A percentile compares a stretch with the other conserved stretches of the same genome.
These are phyloP conservation scores for Ibycter americanus DNA, from an alignment of 2,797 vertebrate genomes.

Conservation along the genomic window DNA sequence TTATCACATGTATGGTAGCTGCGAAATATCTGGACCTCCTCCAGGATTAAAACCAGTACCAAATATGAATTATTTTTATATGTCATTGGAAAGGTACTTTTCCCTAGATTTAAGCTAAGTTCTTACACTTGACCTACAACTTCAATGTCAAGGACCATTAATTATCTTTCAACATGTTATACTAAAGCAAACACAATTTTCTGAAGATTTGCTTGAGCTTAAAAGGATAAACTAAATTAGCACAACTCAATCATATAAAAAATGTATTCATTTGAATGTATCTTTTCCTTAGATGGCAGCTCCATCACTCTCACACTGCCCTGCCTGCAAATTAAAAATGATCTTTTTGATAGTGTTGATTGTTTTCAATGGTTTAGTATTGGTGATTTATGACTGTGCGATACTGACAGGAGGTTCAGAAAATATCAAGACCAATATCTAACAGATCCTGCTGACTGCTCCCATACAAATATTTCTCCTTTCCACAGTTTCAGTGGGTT, in stretches of 20 bases:
- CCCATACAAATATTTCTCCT: not conserved
- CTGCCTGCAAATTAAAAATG: not conserved
- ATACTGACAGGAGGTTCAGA: not conserved
- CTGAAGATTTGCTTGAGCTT: not conserved
- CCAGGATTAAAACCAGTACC: not conserved
- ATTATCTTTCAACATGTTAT: not conserved
- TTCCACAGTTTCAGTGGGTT: not conserved
- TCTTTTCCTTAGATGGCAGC: not conserved
- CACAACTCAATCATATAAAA: not conserved
- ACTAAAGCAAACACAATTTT: conserved; percentile 14
- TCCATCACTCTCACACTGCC: not conserved
- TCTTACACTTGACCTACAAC: conserved; percentile 23
- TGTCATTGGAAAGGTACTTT: not conserved
- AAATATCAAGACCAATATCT: not conserved
- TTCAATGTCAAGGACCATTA: conserved; percentile 3
- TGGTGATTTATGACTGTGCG: not conserved
- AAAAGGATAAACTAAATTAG: not conserved
- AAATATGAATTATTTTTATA: not conserved
- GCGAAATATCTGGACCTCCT: not conserved
- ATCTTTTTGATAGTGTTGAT: not conserved
- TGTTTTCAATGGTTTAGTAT: not conserved
- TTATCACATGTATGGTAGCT: not conserved
- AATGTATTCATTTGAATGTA: not conserved
- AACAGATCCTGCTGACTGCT: not conserved
- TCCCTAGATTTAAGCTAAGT: not conserved